phyloP scores from a whole-genome alignment of 2,113 vertebrate genomes.

The Ceyx margarethae region DNA sequence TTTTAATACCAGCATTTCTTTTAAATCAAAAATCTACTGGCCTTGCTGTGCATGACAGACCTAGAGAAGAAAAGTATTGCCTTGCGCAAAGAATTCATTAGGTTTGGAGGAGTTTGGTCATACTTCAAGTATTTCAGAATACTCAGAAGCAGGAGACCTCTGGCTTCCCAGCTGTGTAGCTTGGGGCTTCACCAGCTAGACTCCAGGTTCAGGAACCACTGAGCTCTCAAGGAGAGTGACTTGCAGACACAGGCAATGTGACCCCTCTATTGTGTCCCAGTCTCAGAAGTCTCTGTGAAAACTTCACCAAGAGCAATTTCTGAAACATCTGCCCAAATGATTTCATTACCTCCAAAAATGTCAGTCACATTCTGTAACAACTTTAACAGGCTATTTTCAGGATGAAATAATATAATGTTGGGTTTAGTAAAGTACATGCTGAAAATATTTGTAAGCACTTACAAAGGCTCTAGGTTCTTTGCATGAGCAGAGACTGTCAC shows the following conservation, averaged over 20 bases:
- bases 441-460: slow-evolving; percentile 26
- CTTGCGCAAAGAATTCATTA: not conserved
- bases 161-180: not conserved
- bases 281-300: not conserved
- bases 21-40: not conserved
- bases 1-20: not conserved
- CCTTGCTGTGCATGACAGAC: not conserved
- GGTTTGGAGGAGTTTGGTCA: not conserved
- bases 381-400: too few species aligned
- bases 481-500: not conserved
- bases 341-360: not conserved
- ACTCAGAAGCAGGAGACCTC: not conserved
- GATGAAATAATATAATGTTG: too few species aligned
- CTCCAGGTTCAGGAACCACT: too few species aligned
- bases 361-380: too few species aligned
- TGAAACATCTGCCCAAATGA: not conserved
- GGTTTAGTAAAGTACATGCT: too few species aligned
- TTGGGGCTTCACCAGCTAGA: not conserved
- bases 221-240: too few species aligned
- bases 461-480: slow-evolving; percentile 34
- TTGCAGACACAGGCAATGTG: not conserved
- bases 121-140: not conserved
- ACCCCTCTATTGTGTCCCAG: not conserved
- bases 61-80: not conserved
- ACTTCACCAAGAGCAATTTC: not conserved